Evolutionary conservation across 2,113 vertebrate genomes (phyloP).

Genomic region (Pimephales promelas): DNA sequence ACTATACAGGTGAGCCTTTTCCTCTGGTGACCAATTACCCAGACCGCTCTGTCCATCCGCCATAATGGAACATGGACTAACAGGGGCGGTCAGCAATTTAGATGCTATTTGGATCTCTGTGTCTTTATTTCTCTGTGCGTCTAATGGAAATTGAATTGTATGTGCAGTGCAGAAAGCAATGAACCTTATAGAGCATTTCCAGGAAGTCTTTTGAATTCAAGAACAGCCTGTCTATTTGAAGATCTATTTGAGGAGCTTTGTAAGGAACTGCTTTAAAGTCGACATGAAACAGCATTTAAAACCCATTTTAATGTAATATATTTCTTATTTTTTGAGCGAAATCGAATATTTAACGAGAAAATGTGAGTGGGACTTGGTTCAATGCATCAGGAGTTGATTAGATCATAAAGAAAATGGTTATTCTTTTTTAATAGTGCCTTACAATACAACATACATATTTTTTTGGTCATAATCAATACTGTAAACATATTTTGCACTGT

Average conservation of each 20-base stretch:
- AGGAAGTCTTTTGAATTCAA: conserved; percentile 16
- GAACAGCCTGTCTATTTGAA: neutral
- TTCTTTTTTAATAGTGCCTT: neutral
- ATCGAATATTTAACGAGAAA: neutral
- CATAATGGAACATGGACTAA: conserved; percentile 23
- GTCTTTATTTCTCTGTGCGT: neutral
- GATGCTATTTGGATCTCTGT: conserved; percentile 20
- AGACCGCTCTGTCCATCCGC: conserved; percentile 35
- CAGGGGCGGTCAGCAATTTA: conserved; percentile 40
- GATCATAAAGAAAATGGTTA: neutral
- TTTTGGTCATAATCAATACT: no score
- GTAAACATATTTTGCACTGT: neutral
- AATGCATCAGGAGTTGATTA: neutral
- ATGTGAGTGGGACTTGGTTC: neutral
- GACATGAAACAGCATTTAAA: conserved; percentile 12
- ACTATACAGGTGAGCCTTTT: conserved; percentile 33
- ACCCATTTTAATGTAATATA: neutral
- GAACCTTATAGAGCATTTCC: neutral
- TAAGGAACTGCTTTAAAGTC: neutral
- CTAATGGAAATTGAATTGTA: conserved; percentile 24
- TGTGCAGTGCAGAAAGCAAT: conserved; percentile 16
- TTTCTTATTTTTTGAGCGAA: neutral
- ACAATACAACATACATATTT: neutral
- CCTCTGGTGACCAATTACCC: conserved; percentile 56
- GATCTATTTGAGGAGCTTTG: neutral